phyloP scores from a whole-genome alignment of 1,140 invertebrate genomes.

The Manduca sexta region DNA sequence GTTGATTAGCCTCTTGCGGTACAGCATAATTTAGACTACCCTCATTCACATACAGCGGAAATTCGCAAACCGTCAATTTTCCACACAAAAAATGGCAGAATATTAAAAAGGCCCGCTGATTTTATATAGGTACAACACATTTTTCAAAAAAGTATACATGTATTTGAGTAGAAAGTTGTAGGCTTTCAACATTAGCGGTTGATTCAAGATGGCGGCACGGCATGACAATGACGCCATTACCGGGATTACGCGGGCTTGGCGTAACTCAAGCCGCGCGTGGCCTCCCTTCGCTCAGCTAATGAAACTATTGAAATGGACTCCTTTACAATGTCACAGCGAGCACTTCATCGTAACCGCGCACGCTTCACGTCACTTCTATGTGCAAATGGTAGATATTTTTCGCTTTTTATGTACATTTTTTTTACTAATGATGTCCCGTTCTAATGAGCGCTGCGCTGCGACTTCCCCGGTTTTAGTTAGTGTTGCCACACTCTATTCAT shows the following conservation, averaged over 20 bases:
- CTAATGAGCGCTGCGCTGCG: too few relatives aligned
- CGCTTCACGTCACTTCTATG: conserved; percentile 3
- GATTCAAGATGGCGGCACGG: conserved; percentile 19
- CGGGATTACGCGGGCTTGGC: conserved; percentile 13
- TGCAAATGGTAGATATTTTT: not conserved
- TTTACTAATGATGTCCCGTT: not conserved
- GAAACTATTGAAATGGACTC: conserved; percentile 20
- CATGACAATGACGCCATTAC: conserved; percentile 26
- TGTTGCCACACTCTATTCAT: too few relatives aligned
- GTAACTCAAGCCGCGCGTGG: not conserved
- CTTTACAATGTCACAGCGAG: conserved; percentile 2
- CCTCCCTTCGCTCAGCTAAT: conserved; percentile 8
- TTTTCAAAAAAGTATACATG: conserved; percentile 8
- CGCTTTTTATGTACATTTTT: not conserved
- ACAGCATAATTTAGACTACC: too few relatives aligned
- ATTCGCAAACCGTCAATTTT: too few relatives aligned
- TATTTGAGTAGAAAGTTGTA: conserved; percentile 1
- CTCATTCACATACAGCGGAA: too few relatives aligned
- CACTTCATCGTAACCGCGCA: not conserved
- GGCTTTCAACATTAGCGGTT: not conserved
- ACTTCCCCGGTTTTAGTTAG: too few relatives aligned
- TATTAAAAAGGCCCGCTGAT: too few relatives aligned
- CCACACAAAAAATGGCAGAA: too few relatives aligned
- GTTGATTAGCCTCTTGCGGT: too few relatives aligned
- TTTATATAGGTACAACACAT: too few relatives aligned